Evolutionary conservation across 2,888 invertebrate species (phyloP).

Genomic region (Caenorhabditis sp.): DNA sequence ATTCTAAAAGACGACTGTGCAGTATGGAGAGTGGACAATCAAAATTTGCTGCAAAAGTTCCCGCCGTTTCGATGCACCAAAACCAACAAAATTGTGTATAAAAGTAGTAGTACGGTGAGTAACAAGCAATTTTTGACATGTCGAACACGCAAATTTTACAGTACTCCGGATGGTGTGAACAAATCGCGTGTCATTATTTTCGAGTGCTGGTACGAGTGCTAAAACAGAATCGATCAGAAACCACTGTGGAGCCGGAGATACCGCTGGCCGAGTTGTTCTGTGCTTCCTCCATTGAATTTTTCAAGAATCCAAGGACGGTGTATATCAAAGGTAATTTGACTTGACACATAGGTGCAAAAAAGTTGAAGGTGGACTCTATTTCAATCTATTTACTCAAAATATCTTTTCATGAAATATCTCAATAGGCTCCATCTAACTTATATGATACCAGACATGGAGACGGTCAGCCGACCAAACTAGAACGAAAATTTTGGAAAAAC

Average conservation of each 20-base stretch:
- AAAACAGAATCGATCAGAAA: slow-evolving; percentile 75
- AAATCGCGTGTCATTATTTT: slow-evolving; percentile 77
- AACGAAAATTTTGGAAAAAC: too few relatives aligned
- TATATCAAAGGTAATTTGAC: neutral
- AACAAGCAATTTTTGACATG: neutral
- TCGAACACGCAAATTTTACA: slow-evolving; percentile 54
- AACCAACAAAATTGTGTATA: slow-evolving; percentile 66
- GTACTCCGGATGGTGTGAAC: slow-evolving; percentile 83
- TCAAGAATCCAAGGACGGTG: slow-evolving; percentile 43
- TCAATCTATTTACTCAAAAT: too few relatives aligned
- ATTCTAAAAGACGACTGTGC: slow-evolving; percentile 78
- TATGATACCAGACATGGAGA: too few relatives aligned
- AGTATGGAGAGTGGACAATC: slow-evolving; percentile 83
- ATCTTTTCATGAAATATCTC: too few relatives aligned
- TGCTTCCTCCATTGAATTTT: slow-evolving; percentile 71
- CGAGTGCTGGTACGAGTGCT: slow-evolving; percentile 73
- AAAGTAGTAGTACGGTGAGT: slow-evolving; percentile 76
- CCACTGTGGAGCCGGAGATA: slow-evolving; percentile 78
- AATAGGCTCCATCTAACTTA: too few relatives aligned
- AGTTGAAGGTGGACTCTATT: too few relatives aligned
- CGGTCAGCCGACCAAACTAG: too few relatives aligned
- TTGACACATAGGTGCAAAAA: too few relatives aligned
- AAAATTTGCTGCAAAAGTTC: slow-evolving; percentile 83
- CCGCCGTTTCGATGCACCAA: slow-evolving; percentile 67
- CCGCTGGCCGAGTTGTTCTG: slow-evolving; percentile 79